Evolutionary conservation across 2,113 vertebrate genomes (phyloP).

Genomic region (Lucifuga dentata): DNA sequence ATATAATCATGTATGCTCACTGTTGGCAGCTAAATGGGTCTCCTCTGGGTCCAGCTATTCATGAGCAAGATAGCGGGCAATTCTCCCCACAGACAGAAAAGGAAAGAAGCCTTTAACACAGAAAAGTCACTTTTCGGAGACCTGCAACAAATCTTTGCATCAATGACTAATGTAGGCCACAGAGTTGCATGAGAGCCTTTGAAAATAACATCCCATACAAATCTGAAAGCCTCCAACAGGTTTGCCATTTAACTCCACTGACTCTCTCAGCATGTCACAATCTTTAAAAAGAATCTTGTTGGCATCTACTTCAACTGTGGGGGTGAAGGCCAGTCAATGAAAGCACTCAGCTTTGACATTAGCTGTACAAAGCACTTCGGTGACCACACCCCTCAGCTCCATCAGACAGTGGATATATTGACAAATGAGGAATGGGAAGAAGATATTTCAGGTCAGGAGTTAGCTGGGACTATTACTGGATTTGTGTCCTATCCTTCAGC

Average conservation of each 20-base stretch:
- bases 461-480: conserved; percentile 36
- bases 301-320: conserved; percentile 39
- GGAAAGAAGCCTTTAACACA: neutral
- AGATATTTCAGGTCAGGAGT: conserved; percentile 19
- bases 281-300: conserved; percentile 42
- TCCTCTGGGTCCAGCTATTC: conserved; percentile 24
- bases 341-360: conserved; percentile 53
- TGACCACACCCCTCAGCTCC: conserved; percentile 31
- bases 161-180: too few species aligned
- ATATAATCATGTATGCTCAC: conserved; percentile 45
- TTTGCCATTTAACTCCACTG: conserved; percentile 48
- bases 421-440: conserved; percentile 37
- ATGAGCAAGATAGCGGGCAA: neutral
- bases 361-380: conserved; percentile 42
- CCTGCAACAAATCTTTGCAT: neutral
- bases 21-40: conserved; percentile 41
- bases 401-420: conserved; percentile 57
- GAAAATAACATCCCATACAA: conserved; percentile 34
- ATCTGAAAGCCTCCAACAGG: conserved; percentile 28
- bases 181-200: conserved; percentile 10
- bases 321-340: conserved; percentile 48
- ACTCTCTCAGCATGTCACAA: conserved; percentile 40
- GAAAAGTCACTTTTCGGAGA: neutral
- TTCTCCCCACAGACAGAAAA: neutral
- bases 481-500: conserved; percentile 49